A percentile compares a stretch with the other conserved stretches of the same genome.
phyloP scores from a whole-genome alignment of 2,888 invertebrate genomes.

The Pammene fasciana region DNA sequence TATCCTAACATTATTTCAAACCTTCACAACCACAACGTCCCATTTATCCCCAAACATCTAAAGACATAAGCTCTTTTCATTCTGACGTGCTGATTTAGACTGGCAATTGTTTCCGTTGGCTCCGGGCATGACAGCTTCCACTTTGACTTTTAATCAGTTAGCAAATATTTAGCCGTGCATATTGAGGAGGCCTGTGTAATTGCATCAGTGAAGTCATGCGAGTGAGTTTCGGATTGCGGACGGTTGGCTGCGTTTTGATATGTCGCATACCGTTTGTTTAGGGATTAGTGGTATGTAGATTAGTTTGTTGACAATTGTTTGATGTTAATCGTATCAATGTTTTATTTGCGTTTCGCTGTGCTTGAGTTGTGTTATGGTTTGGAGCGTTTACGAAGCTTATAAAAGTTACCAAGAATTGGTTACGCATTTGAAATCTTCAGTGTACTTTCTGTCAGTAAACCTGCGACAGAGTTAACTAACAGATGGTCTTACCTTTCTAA shows the following conservation, averaged over 20 bases:
- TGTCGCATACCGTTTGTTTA: slow-evolving; percentile 57
- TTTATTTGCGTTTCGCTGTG: slow-evolving; percentile 1
- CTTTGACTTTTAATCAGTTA: slow-evolving; percentile 77
- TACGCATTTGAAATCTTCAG: too few species aligned
- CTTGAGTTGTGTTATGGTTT: neutral
- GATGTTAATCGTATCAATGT: slow-evolving; percentile 8
- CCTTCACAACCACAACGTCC: neutral
- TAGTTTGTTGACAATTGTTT: slow-evolving; percentile 15
- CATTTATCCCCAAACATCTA: neutral
- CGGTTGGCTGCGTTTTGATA: slow-evolving; percentile 60
- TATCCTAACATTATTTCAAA: slow-evolving; percentile 71
- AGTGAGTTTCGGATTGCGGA: slow-evolving; percentile 58
- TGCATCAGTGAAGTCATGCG: slow-evolving; percentile 69
- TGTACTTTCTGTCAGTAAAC: neutral
- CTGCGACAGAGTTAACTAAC: too few species aligned
- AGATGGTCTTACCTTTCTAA: too few species aligned
- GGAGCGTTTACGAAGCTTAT: neutral
- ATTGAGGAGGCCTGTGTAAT: slow-evolving; percentile 79
- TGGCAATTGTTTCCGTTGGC: slow-evolving; percentile 67
- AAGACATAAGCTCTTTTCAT: neutral
- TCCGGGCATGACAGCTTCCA: slow-evolving; percentile 70
- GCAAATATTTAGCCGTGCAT: slow-evolving; percentile 78
- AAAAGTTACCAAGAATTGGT: too few species aligned
- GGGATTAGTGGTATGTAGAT: slow-evolving; percentile 29
- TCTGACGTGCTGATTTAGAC: slow-evolving; percentile 55